Conservation (phyloP, 2,888 invertebrate genomes). For the Tyria jacobaeae region DNA sequence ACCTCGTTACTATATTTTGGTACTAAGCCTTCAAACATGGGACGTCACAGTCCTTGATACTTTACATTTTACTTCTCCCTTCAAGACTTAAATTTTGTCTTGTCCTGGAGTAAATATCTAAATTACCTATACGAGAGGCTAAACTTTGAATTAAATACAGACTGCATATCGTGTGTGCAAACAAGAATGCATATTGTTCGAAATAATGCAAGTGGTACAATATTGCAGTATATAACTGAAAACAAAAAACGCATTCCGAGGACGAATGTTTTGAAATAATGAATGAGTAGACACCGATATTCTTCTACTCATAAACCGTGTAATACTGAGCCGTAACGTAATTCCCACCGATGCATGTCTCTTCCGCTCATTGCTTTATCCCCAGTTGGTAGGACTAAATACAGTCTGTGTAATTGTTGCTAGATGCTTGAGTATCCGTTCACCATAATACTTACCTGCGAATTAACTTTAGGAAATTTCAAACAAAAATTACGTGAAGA, state of each 20-base stretch:
- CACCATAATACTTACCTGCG: slow-evolving; percentile 6
- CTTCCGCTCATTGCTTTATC: slow-evolving; percentile 13
- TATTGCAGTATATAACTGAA: background rate
- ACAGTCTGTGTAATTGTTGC: slow-evolving; percentile 27
- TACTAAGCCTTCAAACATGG: background rate
- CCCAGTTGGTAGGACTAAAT: slow-evolving; percentile 26
- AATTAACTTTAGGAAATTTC: slow-evolving; percentile 13
- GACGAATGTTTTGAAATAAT: background rate
- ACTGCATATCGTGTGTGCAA: no score
- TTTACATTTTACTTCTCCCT: background rate
- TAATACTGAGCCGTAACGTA: background rate
- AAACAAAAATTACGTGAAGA: background rate
- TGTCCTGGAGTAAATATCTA: background rate
- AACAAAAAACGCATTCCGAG: background rate
- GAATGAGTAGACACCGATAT: background rate
- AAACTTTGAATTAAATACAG: background rate
- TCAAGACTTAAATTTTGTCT: background rate
- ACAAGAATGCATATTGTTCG: background rate
- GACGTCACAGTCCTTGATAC: no score
- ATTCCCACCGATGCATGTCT: background rate
- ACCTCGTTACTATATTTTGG: background rate
- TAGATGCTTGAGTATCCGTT: slow-evolving; percentile 16
- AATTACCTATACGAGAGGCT: background rate
- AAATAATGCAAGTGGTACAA: background rate
- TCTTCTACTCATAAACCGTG: background rate